Evolutionary conservation across 2,888 invertebrate species (phyloP), one percentile per base, ranked within the genome.

Genomic region (Ypsolopha sequella): DNA sequence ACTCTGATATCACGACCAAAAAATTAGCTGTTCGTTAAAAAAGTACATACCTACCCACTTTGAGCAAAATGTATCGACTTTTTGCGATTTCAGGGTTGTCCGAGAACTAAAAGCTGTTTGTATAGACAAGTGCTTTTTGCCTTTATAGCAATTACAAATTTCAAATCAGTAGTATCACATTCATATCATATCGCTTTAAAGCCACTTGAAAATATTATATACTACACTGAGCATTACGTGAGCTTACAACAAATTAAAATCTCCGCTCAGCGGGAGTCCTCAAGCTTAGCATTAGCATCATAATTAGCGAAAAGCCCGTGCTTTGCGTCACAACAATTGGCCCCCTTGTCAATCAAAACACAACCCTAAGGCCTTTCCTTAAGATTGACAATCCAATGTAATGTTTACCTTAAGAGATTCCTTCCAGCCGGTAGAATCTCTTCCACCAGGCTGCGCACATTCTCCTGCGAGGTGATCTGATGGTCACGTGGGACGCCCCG

Each of bases 401-500:
- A 6, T 51, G 53, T 60, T 41, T 14, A 11, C 45, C 4, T 10
- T 36, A 7, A 34, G 38, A 8, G 35, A 36, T 8, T 66, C 64
- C 62, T 67, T 65, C 72, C 44, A 48, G 69, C 66, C 57, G 61
- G 54, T 58, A 57, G 72, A 66, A 75, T 76, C 65, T 73, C 63
- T 71, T 74, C 77, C 76, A 60, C 68, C 66, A 71, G 56, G 38
- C 10, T 75, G 76, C 59, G 56, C 62, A 52, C 62, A 63, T 68
- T 74, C 73, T 44, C 14, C 24, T 6, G 44, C 76, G 65, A 65
- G 70, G 65, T 61, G 60, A 55, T 24, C 53, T 49, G 50, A 57
- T 58, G 59, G 73, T 73, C 82, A 80, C 84, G 82, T 76, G 80
- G 74, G 85, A 64, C 82, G 58, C 71, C 85, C 84, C 76, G 80